phyloP scores from a whole-genome alignment of 53 echinoderm and acorn worm species.

The Stichopus horrens region DNA sequence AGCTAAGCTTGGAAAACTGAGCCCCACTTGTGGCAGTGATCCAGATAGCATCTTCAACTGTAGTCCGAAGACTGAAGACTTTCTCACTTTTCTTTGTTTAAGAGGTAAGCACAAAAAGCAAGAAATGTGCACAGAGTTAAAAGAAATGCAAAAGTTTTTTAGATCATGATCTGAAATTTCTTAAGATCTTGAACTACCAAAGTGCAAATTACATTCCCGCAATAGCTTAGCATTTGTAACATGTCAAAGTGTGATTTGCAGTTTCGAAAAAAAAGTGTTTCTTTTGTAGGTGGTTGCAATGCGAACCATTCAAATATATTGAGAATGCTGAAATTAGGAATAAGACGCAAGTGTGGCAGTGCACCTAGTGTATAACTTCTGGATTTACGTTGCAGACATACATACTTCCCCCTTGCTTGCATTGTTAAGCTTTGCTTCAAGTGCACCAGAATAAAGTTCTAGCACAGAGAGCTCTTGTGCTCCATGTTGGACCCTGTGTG shows the following conservation, averaged over 20 bases:
- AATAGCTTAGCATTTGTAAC: neutral
- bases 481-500: no score
- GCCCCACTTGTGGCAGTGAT: constrained; percentile 32
- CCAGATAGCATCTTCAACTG: constrained; percentile 71
- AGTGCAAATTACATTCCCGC: neutral
- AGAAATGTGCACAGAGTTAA: neutral
- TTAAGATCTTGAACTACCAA: neutral
- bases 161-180: neutral
- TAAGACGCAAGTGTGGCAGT: no score
- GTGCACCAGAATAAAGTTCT: no score
- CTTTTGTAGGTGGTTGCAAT: neutral
- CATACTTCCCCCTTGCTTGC: no score
- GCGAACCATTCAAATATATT: no score
- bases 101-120: constrained; percentile 61
- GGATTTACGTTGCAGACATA: no score
- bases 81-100: constrained; percentile 98
- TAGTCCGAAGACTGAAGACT: constrained; percentile 96
- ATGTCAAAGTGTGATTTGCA: neutral
- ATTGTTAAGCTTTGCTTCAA: no score
- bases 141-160: neutral
- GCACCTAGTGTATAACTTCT: no score
- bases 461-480: no score
- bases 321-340: no score
- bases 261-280: neutral
- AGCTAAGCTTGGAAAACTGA: constrained; percentile 50